phyloP scores from a whole-genome alignment of 1,140 invertebrate genomes.

The Spodoptera litura region DNA sequence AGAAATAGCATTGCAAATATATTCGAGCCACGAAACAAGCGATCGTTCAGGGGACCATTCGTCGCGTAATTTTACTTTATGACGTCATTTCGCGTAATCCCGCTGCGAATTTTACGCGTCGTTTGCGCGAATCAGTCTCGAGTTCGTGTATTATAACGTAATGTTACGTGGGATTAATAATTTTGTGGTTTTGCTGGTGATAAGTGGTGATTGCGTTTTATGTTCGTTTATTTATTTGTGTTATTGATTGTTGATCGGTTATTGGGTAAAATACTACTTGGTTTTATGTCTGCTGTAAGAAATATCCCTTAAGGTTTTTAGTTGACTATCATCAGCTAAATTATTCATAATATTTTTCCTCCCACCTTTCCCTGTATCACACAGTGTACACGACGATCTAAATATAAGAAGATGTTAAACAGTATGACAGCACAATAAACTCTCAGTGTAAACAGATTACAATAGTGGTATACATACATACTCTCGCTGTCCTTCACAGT shows the following conservation, averaged over 20 bases:
- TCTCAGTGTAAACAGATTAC: conserved; percentile 38
- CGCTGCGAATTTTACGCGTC: conserved; percentile 56
- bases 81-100: conserved; percentile 56
- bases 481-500: conserved; percentile 56
- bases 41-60: conserved; percentile 32
- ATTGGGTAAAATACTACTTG: neutral
- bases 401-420: conserved; percentile 29
- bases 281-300: neutral
- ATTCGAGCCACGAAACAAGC: conserved; percentile 42
- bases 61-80: conserved; percentile 62
- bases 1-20: conserved; percentile 31
- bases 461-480: conserved; percentile 46
- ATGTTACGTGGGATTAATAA: conserved; percentile 38
- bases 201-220: conserved; percentile 5
- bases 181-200: conserved; percentile 24
- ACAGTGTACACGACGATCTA: conserved; percentile 1
- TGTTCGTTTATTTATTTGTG: neutral
- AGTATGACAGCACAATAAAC: conserved; percentile 42
- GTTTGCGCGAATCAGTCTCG: conserved; percentile 46
- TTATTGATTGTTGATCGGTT: neutral
- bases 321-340: neutral
- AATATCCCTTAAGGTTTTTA: neutral
- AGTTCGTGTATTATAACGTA: conserved; percentile 24
- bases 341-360: neutral
- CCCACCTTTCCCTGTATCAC: neutral